Evolutionary conservation across 2,113 vertebrate genomes (phyloP), one percentile per base, ranked within the genome.

Genomic region (Raja brachyura): DNA sequence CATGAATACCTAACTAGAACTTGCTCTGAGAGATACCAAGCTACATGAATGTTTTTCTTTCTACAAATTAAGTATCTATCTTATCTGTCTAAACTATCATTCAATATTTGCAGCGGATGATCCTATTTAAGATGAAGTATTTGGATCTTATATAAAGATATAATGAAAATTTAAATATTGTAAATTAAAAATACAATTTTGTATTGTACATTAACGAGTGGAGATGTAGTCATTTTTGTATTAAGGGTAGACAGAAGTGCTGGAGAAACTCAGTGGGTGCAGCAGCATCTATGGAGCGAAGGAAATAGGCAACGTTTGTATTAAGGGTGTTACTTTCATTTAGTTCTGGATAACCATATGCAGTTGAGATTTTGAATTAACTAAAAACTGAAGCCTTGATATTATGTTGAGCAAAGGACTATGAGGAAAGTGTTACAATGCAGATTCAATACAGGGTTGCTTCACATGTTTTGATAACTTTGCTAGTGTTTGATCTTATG

Each of bases 1-100:
- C 90, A 92, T 18, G 90, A 70, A 92, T 92, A 73, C 90, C 90
- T 73, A 28, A 86, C 83, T 73, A 73, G 68, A 73, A 70, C 68
- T 73, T 54, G 11, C 90, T 92, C 48, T 73, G 90, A 92, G 73
- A 70, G 63, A 68, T 68, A 90, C 33, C 14, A 68, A 33, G 63
- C 1, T 11, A 74, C 54, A 48, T 74, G 33, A 73, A 73, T 54
- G 22, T 73, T 9, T 28, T 20, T 92, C 31, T 70, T 3, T 33
- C 10, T 73, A 22, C 33, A 73, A 92, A 92, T 73, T 92, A 92
- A 25, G 66, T 92, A 48, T 48, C 39, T 48, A n/a, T n/a, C 39
- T 48, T 48, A 0, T 48, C 3, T 48, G 39, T 54, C 22, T 9
- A 22, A 16, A 25, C 31, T 13, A 54, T 6, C 68, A 22, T 70